These are phyloP conservation scores for Mus spretus DNA, from an alignment of 2,797 vertebrate genomes.

Conservation along the genomic window DNA sequence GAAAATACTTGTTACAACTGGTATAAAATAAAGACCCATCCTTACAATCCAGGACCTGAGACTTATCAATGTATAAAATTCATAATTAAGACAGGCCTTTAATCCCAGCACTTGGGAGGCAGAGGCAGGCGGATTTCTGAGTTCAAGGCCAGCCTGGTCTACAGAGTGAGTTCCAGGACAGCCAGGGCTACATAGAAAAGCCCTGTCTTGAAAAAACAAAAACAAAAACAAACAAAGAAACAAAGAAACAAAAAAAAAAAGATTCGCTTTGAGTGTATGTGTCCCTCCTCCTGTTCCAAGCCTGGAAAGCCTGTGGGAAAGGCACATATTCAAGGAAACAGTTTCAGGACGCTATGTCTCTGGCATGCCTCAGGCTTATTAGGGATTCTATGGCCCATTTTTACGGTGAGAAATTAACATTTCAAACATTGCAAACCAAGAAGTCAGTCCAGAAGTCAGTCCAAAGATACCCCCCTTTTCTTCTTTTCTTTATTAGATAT, in stretches of 20 bases:
- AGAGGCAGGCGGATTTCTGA: no score
- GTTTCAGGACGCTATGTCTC: not conserved
- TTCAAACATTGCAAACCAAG: not conserved
- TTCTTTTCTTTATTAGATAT: no score
- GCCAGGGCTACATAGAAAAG: no score
- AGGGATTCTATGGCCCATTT: not conserved
- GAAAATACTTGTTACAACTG: not conserved
- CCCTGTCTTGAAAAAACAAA: no score
- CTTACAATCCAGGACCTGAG: not conserved
- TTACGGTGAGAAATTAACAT: not conserved
- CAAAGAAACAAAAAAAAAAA: no score
- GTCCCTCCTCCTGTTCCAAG: not conserved
- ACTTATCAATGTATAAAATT: not conserved
- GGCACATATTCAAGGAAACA: not conserved
- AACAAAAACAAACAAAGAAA: no score
- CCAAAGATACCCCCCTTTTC: not conserved
- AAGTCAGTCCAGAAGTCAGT: no score
- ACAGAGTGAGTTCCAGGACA: no score
- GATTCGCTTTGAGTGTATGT: not conserved
- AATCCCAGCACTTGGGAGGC: no score
- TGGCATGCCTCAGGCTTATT: not conserved
- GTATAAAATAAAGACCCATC: not conserved
- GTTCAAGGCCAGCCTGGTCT: no score
- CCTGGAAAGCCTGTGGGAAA: not conserved
- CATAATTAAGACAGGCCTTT: no score